Evolutionary conservation across 2,113 vertebrate genomes (phyloP).

Genomic region (Oplegnathus fasciatus): DNA sequence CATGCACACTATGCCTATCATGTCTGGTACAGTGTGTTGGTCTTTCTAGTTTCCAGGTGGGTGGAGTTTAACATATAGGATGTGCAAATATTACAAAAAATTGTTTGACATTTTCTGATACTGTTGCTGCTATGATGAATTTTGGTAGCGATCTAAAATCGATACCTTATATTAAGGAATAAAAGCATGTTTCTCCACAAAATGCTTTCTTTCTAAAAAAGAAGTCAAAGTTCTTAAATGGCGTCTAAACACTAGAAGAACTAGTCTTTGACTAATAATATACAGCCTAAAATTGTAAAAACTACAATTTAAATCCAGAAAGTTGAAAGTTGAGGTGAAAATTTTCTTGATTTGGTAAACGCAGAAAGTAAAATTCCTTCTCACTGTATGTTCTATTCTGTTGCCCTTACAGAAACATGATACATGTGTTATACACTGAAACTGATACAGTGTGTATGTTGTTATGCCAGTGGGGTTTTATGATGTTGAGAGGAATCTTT

Average conservation of each 20-base stretch:
- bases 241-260: neutral
- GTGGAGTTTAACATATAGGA: neutral
- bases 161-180: neutral
- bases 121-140: neutral
- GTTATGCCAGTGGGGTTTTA: slow-evolving; percentile 30
- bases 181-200: neutral
- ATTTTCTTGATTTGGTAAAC: neutral
- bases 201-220: neutral
- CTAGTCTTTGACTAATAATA: neutral
- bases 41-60: neutral
- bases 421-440: slow-evolving; percentile 19
- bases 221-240: neutral
- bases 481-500: slow-evolving; percentile 53
- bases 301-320: neutral
- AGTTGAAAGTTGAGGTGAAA: too few species aligned
- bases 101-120: neutral
- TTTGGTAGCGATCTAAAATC: neutral
- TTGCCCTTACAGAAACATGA: slow-evolving; percentile 13
- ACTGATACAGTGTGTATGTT: slow-evolving; percentile 26
- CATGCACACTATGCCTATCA: neutral
- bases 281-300: neutral
- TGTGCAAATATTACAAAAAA: neutral
- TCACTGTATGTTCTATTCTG: neutral
- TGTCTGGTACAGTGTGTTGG: neutral
- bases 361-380: too few species aligned